phyloP scores from a whole-genome alignment of 2,888 invertebrate genomes.

The Eumacrocentrus americanus region DNA sequence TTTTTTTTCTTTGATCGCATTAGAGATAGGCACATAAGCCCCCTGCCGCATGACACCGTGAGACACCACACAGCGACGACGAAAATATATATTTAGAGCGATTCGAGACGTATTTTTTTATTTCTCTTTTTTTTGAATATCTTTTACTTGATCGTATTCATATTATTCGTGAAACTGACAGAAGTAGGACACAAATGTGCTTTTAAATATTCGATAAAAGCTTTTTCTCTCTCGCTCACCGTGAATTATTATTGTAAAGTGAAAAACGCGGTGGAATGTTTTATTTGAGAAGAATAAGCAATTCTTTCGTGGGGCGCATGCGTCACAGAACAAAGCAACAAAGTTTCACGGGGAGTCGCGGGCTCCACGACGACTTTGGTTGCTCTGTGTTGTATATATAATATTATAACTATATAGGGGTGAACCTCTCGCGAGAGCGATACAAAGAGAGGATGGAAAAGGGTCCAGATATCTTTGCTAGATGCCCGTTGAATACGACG shows the following conservation, averaged over 20 bases:
- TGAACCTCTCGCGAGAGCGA: not conserved
- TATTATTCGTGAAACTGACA: constrained; percentile 11
- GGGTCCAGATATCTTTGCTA: not conserved
- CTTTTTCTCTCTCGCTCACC: constrained; percentile 5
- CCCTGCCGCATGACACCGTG: too few species aligned
- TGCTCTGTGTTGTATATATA: not conserved
- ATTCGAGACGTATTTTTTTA: constrained; percentile 2
- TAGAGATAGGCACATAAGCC: too few species aligned
- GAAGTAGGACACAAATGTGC: constrained; percentile 23
- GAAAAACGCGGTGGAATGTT: not conserved
- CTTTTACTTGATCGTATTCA: constrained; percentile 10
- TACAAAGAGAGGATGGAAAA: constrained; percentile 16
- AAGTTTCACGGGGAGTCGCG: constrained; percentile 7
- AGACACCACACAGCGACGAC: constrained; percentile 1
- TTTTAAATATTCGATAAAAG: constrained; percentile 26
- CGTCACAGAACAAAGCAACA: constrained; percentile 20
- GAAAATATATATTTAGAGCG: constrained; percentile 5
- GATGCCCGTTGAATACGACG: too few species aligned
- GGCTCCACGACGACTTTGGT: not conserved
- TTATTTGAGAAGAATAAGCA: constrained; percentile 19
- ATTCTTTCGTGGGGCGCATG: constrained; percentile 11
- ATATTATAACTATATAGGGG: not conserved
- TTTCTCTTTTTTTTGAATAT: not conserved
- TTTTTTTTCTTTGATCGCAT: not conserved
- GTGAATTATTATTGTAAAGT: constrained; percentile 11